Evolutionary conservation across 2,113 vertebrate genomes (phyloP).

Genomic region (Hypocryptadius cinnamomeus): DNA sequence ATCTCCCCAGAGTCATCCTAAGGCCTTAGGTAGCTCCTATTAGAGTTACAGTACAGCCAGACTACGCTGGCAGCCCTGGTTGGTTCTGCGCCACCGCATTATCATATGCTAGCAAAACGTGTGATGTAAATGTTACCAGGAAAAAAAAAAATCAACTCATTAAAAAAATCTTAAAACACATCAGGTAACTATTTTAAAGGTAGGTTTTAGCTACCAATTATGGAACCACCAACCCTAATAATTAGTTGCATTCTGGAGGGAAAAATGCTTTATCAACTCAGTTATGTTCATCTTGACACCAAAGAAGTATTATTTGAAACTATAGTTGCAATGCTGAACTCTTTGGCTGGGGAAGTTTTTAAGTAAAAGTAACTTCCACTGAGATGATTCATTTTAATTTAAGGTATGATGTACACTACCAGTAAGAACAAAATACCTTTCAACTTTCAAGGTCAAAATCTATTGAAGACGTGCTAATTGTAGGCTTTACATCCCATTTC

Average conservation of each 20-base stretch:
- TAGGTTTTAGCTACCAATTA: not conserved
- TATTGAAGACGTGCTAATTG: not conserved
- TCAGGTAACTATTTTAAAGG: not conserved
- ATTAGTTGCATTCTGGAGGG: accelerated
- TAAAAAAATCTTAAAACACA: not conserved
- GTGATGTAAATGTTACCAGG: not conserved
- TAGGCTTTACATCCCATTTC: not conserved
- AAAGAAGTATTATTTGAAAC: not conserved
- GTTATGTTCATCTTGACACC: not conserved
- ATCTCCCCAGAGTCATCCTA: too few relatives aligned
- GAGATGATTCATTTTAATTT: not conserved
- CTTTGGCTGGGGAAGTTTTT: not conserved
- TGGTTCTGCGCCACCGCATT: not conserved
- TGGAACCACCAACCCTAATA: not conserved
- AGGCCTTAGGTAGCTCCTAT: not conserved
- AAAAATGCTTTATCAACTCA: not conserved
- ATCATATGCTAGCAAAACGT: not conserved
- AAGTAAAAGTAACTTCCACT: not conserved
- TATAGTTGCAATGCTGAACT: not conserved
- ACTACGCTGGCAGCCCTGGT: too few relatives aligned
- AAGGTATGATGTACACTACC: not conserved
- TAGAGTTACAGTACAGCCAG: too few relatives aligned
- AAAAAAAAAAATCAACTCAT: too few relatives aligned
- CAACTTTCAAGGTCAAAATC: not conserved
- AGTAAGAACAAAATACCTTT: not conserved